Percentiles rank a stretch among this genome's conserved stretches.
phyloP scores from a whole-genome alignment of 2,888 invertebrate species.

The Augochlorella aurata region DNA sequence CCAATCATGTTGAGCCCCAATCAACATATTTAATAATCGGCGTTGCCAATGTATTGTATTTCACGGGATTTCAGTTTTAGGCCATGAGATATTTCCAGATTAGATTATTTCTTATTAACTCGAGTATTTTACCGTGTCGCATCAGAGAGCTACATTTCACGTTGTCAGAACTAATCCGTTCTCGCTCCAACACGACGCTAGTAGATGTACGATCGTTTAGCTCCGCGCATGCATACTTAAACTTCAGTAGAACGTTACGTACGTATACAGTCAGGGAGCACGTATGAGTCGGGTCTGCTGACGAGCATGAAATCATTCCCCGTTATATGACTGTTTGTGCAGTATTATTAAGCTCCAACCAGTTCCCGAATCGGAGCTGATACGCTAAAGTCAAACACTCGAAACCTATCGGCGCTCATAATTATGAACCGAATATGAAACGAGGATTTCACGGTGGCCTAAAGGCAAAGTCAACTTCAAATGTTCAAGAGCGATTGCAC shows the following conservation, averaged over 20 bases:
- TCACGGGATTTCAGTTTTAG: background rate
- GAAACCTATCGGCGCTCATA: constrained; percentile 55
- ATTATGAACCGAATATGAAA: constrained; percentile 57
- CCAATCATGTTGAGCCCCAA: background rate
- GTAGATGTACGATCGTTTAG: constrained; percentile 20
- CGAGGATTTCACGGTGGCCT: constrained; percentile 11
- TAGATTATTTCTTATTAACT: background rate
- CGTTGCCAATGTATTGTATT: background rate
- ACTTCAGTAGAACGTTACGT: constrained; percentile 21
- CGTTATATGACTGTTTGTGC: constrained; percentile 66
- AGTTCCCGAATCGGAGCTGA: constrained; percentile 50
- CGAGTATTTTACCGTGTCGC: background rate
- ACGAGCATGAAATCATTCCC: constrained; percentile 51
- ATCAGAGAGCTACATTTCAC: constrained; percentile 4
- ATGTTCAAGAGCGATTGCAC: background rate
- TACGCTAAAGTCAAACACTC: constrained; percentile 64
- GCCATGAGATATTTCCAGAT: background rate
- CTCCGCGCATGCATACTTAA: constrained; percentile 21
- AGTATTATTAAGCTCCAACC: constrained; percentile 66
- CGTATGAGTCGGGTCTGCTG: constrained; percentile 31
- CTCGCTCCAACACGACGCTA: background rate
- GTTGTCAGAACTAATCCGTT: constrained; percentile 5
- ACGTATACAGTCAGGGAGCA: constrained; percentile 6
- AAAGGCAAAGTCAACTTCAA: constrained; percentile 1
- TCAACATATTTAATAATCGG: background rate